Conservation (phyloP, 2,797 vertebrate species). For the Microhierax caerulescens region DNA sequence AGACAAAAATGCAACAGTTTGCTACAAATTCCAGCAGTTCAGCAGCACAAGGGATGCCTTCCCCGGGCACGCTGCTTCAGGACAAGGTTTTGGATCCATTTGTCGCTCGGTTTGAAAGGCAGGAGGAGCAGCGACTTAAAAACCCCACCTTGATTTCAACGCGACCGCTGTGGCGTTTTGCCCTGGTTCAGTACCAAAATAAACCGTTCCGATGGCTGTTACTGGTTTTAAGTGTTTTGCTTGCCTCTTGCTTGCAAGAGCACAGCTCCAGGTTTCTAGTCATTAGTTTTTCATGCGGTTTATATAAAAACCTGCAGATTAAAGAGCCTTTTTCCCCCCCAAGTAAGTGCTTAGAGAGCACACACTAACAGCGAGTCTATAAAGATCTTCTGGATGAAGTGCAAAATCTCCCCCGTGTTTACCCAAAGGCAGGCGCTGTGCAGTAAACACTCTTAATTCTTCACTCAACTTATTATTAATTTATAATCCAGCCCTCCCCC, state of each 20-base stretch:
- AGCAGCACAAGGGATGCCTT: background rate
- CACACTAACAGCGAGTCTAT: background rate
- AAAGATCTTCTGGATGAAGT: background rate
- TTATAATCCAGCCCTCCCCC: background rate
- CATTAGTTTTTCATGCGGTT: background rate
- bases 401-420: background rate
- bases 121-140: background rate
- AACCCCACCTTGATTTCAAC: background rate
- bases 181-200: background rate
- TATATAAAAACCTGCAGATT: background rate
- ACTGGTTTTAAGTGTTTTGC: background rate
- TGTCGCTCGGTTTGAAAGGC: background rate
- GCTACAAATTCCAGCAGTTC: background rate
- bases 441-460: background rate
- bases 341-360: background rate
- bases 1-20: background rate
- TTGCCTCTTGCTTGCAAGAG: background rate
- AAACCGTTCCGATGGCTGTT: background rate
- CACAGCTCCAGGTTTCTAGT: background rate
- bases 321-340: background rate
- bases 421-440: background rate
- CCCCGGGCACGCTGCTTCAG: rapidly evolving
- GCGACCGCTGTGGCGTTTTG: no score
- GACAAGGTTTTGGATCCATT: no score
- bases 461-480: background rate